Evolutionary conservation across 1,140 invertebrate species (phyloP), one percentile per base, ranked within the genome.

Genomic region (Neodiprion lecontei): DNA sequence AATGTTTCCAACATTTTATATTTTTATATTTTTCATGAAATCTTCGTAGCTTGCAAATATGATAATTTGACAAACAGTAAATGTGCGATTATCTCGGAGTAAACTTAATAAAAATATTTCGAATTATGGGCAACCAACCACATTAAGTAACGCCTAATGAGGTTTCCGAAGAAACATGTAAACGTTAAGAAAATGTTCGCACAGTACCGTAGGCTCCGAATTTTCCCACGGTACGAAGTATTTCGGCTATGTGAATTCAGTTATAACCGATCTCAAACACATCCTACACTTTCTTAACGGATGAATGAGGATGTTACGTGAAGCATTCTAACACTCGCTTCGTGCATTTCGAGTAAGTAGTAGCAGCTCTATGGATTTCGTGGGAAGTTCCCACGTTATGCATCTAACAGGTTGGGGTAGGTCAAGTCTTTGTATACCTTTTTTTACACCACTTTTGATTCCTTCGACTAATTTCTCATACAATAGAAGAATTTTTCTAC

Each of bases 391-490:
- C 53, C 53, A 61, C 53, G 53, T 61, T 61, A 61, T 61, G 53
- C 53, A 61, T 61, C 53, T 61, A 61, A 17, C 53, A 61, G 53
- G 53, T 61, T 61, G 53, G n/a, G 53, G n/a, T 61, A 61, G 53
- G 53, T 61, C 53, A 61, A 61, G 53, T 61, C n/a, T 17, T 61
- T 17, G n/a, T 61, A 40, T 12, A 61, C n/a, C 4, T 61, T 61
- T 61, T 61, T 61, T 61, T 61, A 5, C 0, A 61, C 53, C 53
- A 14, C n/a, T 61, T 61, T 17, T 61, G 11, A 61, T 14, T 61
- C 11, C 53, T 61, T 17, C 53, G 53, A 5, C 53, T 61, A 14
- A 61, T 61, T 14, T 61, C 53, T 12, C 53, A 12, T 61, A 61
- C 5, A 9, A 61, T 61, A 4, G 28, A 3, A 40, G 28, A 40